These are phyloP conservation scores for Oryctes rhinoceros DNA, from an alignment of 1,140 invertebrate genomes.

Conservation along the genomic window DNA sequence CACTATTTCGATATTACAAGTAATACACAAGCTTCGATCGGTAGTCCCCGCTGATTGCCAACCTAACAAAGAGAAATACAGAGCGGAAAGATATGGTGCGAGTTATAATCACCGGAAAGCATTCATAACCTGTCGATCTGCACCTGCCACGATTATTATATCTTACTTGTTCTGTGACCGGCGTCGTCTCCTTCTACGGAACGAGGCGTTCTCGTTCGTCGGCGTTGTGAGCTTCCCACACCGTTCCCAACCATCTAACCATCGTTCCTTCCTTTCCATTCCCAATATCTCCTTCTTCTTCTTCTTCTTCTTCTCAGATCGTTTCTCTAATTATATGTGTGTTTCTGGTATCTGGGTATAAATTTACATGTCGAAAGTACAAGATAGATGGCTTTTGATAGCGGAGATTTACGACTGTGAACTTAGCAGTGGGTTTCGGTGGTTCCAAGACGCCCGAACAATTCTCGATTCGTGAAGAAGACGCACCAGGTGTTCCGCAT, in stretches of 20 bases:
- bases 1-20: too few relatives aligned
- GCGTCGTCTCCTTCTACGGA: neutral
- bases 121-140: conserved; percentile 37
- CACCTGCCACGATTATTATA: conserved; percentile 31
- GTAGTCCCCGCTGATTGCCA: neutral
- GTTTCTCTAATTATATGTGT: conserved; percentile 22
- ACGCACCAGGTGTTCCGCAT: conserved; percentile 32
- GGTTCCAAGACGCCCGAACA: neutral
- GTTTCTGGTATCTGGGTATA: conserved; percentile 37
- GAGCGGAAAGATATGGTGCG: conserved; percentile 9
- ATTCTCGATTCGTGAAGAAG: neutral
- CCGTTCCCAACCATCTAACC: neutral
- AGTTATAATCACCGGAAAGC: conserved; percentile 37
- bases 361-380: conserved; percentile 36
- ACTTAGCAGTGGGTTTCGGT: neutral
- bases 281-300: neutral
- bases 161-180: conserved; percentile 4
- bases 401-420: conserved; percentile 24
- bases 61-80: neutral
- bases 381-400: conserved; percentile 33
- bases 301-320: neutral
- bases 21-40: neutral
- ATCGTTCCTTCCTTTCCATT: conserved; percentile 14
- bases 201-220: neutral
- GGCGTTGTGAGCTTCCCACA: neutral